These are phyloP conservation scores for Neodon shergylaensis DNA, from an alignment of 2,113 vertebrate genomes.

Conservation along the genomic window DNA sequence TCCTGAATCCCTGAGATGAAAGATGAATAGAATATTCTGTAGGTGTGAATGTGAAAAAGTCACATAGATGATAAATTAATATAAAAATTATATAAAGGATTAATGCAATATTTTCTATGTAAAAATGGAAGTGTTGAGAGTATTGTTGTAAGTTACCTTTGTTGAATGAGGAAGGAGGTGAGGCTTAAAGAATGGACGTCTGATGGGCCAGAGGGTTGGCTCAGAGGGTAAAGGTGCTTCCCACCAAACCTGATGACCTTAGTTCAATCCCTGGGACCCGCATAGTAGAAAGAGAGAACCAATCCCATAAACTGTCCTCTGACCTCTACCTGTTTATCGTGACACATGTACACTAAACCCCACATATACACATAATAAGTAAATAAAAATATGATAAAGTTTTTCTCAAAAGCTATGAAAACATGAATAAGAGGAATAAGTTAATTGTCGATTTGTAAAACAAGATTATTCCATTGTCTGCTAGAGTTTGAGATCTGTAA, in stretches of 20 bases:
- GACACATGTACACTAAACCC: background rate
- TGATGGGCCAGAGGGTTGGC: background rate
- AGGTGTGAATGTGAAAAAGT: background rate
- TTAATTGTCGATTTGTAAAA: background rate
- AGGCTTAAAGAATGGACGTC: background rate
- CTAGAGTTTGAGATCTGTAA: background rate
- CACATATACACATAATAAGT: background rate
- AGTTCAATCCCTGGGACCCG: background rate
- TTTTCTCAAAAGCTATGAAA: background rate
- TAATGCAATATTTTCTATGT: constrained; percentile 7
- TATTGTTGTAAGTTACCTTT: background rate
- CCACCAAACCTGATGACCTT: background rate
- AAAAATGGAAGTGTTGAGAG: background rate
- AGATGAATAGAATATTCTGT: background rate
- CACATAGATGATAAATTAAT: constrained; percentile 22
- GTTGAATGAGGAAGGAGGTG: background rate
- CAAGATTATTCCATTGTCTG: background rate
- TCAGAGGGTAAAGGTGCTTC: background rate
- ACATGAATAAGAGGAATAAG: background rate
- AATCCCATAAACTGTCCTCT: background rate
- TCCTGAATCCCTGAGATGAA: background rate
- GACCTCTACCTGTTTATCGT: background rate
- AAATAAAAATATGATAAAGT: background rate
- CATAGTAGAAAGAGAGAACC: background rate
- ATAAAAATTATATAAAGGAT: background rate